Conservation (phyloP, 2,888 invertebrate species). For the Callyntrura guangdongensis region DNA sequence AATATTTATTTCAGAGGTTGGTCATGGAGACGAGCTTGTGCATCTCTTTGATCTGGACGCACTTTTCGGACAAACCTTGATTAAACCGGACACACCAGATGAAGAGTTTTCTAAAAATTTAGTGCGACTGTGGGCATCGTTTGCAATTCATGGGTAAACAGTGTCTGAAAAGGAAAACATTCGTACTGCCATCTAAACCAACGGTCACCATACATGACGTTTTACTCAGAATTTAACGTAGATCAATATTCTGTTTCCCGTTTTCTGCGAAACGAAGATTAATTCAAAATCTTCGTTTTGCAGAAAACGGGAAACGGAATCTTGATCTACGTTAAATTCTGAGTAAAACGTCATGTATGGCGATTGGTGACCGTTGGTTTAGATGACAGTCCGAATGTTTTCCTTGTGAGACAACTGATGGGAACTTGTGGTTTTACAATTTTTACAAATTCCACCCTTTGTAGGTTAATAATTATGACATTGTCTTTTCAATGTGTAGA, state of each 20-base stretch:
- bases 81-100: background rate
- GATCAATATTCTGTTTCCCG: too few relatives aligned
- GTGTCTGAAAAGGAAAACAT: background rate
- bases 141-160: conserved; percentile 55
- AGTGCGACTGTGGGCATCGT: conserved; percentile 49
- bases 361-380: too few relatives aligned
- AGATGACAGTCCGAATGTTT: too few relatives aligned
- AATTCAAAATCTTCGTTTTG: too few relatives aligned
- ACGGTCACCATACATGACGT: too few relatives aligned
- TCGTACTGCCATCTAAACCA: too few relatives aligned
- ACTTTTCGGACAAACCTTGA: background rate
- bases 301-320: too few relatives aligned
- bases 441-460: background rate
- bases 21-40: conserved; percentile 65
- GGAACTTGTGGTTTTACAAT: background rate
- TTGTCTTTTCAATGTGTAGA: background rate
- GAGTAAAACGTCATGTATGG: too few relatives aligned
- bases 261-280: too few relatives aligned
- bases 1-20: conserved; percentile 46
- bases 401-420: too few relatives aligned
- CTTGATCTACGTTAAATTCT: too few relatives aligned
- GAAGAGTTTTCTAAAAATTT: conserved; percentile 62
- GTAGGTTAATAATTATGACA: background rate
- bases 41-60: conserved; percentile 4
- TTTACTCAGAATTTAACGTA: background rate